These are phyloP conservation scores for Caenorhabditis wallacei DNA, from an alignment of 2,888 invertebrate species.

Conservation along the genomic window DNA sequence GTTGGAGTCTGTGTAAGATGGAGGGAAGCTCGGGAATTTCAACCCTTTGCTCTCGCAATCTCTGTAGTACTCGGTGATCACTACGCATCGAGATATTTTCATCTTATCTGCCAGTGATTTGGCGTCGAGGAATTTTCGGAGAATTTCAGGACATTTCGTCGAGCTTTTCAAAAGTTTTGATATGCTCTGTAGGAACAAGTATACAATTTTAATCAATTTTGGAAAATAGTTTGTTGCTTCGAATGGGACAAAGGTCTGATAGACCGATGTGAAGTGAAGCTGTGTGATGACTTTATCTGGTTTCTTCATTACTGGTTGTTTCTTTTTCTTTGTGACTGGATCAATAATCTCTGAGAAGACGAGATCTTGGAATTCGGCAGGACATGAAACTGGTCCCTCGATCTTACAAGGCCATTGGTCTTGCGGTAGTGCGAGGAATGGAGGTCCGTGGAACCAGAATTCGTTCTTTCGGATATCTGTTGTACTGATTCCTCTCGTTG, in stretches of 20 bases:
- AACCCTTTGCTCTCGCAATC: too few species aligned
- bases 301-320: not conserved
- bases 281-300: not conserved
- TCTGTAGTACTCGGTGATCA: not conserved
- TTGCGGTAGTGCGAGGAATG: conserved; percentile 4
- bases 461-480: conserved; percentile 22
- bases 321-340: not conserved
- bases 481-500: conserved; percentile 67
- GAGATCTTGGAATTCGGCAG: not conserved
- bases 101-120: not conserved
- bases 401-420: conserved; percentile 9
- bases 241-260: too few species aligned
- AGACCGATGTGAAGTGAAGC: too few species aligned
- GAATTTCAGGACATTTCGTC: too few species aligned
- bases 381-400: not conserved
- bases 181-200: too few species aligned
- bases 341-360: conserved; percentile 8
- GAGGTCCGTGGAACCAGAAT: conserved; percentile 60
- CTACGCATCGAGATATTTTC: not conserved
- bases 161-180: too few species aligned
- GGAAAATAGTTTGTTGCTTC: too few species aligned
- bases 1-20: too few species aligned
- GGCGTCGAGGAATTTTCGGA: not conserved
- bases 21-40: too few species aligned
- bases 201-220: too few species aligned